A percentile compares a stretch with the other conserved stretches of the same genome.
Evolutionary conservation across 2,888 invertebrate species (phyloP).

Genomic region (Syritta pipiens): DNA sequence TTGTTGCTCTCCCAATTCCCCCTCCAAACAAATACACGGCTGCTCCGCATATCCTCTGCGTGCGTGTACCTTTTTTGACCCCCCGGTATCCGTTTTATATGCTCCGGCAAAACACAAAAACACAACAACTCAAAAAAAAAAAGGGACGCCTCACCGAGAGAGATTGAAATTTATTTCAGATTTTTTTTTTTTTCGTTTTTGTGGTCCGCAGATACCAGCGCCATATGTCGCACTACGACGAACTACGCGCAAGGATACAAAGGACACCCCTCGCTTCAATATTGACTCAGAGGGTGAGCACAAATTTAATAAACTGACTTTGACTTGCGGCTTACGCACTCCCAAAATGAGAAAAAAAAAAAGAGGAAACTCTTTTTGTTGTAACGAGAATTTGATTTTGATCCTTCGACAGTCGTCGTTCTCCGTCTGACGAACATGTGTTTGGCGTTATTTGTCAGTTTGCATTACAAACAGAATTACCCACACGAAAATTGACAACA

Average conservation of each 20-base stretch:
- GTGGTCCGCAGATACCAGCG: neutral
- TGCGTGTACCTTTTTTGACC: slow-evolving; percentile 38
- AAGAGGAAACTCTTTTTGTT: slow-evolving; percentile 1
- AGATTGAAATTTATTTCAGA: slow-evolving; percentile 19
- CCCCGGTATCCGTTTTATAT: too few relatives aligned
- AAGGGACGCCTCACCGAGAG: slow-evolving; percentile 23
- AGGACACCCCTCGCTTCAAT: neutral
- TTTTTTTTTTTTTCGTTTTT: slow-evolving; percentile 38
- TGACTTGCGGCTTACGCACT: neutral
- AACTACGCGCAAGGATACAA: neutral
- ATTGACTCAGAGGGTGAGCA: neutral
- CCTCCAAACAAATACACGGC: neutral
- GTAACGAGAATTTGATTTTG: slow-evolving; percentile 32
- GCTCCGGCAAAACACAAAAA: too few relatives aligned
- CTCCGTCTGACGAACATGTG: slow-evolving; percentile 6
- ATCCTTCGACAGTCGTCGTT: neutral
- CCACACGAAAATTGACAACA: slow-evolving; percentile 12
- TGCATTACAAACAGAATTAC: slow-evolving; percentile 31
- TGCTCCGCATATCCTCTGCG: neutral
- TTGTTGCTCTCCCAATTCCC: slow-evolving; percentile 10
- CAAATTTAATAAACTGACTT: slow-evolving; percentile 35
- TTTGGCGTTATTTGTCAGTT: slow-evolving; percentile 30
- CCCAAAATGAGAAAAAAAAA: neutral
- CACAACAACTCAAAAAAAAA: slow-evolving; percentile 28
- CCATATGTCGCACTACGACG: slow-evolving; percentile 25